Evolutionary conservation across 2,888 invertebrate species (phyloP).

Genomic region (Drosophila crucigera): DNA sequence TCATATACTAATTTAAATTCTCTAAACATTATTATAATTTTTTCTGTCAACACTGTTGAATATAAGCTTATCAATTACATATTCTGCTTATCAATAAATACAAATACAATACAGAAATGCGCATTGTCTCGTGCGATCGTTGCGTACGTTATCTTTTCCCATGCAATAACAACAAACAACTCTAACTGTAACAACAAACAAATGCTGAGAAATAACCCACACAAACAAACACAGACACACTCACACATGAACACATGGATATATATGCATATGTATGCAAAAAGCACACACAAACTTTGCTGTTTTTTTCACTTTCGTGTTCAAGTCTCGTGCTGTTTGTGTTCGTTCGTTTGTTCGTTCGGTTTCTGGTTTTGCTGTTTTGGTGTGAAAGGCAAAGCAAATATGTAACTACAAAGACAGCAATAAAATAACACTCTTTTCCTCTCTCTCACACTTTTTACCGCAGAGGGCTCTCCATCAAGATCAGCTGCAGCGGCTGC

Average conservation of each 20-base stretch:
- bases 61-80: constrained; percentile 32
- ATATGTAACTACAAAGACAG: constrained; percentile 54
- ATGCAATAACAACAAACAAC: constrained; percentile 51
- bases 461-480: constrained; percentile 52
- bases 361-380: constrained; percentile 60
- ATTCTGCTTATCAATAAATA: constrained; percentile 18
- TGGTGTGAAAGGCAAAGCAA: constrained; percentile 57
- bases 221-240: background rate
- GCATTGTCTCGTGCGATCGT: constrained; percentile 65
- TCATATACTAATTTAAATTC: background rate
- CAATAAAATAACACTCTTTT: constrained; percentile 11
- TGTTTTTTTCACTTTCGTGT: constrained; percentile 75
- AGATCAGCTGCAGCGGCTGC: constrained; percentile 72
- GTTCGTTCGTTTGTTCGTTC: constrained; percentile 16
- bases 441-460: constrained; percentile 42
- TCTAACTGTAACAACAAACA: constrained; percentile 55
- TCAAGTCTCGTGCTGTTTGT: constrained; percentile 71
- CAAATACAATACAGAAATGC: constrained; percentile 14
- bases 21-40: background rate
- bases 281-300: constrained; percentile 33
- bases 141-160: constrained; percentile 71
- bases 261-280: constrained; percentile 31
- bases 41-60: background rate
- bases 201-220: constrained; percentile 38
- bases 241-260: constrained; percentile 6